Conservation (phyloP, 2,113 vertebrate genomes). For the Ornithorhynchus anatinus region DNA sequence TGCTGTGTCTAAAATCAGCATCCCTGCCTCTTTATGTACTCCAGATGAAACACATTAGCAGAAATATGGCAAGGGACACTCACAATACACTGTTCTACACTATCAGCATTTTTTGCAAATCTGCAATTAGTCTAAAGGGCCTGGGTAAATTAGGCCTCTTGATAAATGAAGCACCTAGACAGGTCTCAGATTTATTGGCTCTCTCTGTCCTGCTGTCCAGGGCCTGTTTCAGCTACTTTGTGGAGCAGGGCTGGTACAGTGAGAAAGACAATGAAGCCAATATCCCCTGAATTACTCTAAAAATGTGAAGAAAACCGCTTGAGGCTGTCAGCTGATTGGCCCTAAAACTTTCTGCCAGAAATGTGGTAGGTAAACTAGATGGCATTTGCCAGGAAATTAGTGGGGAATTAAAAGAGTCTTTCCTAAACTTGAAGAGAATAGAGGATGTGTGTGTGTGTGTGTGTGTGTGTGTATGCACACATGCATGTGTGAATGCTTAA, state of each 20-base stretch:
- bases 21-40: conserved; percentile 90
- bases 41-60: conserved; percentile 97
- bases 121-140: conserved; percentile 99
- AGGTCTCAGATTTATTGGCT: conserved; percentile 88
- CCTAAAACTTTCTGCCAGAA: conserved; percentile 56
- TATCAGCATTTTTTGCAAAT: conserved; percentile 99
- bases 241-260: conserved; percentile 45
- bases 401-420: not conserved
- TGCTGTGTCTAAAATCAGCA: conserved; percentile 87
- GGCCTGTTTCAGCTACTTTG: conserved; percentile 61
- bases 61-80: conserved; percentile 95
- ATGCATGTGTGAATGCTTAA: not conserved
- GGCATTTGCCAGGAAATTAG: conserved; percentile 16
- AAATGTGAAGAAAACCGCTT: conserved; percentile 34
- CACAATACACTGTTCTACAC: conserved; percentile 87
- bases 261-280: conserved; percentile 49
- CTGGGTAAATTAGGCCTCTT: conserved; percentile 98
- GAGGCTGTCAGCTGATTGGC: conserved; percentile 30
- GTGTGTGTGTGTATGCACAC: not conserved
- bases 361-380: conserved; percentile 24
- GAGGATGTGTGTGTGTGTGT: not conserved
- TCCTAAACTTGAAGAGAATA: not conserved
- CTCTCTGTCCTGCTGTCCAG: conserved; percentile 77
- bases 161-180: conserved; percentile 96
- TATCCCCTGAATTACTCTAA: conserved; percentile 36